phyloP scores from a whole-genome alignment of 1,140 invertebrate genomes.

The Carposina sasakii region DNA sequence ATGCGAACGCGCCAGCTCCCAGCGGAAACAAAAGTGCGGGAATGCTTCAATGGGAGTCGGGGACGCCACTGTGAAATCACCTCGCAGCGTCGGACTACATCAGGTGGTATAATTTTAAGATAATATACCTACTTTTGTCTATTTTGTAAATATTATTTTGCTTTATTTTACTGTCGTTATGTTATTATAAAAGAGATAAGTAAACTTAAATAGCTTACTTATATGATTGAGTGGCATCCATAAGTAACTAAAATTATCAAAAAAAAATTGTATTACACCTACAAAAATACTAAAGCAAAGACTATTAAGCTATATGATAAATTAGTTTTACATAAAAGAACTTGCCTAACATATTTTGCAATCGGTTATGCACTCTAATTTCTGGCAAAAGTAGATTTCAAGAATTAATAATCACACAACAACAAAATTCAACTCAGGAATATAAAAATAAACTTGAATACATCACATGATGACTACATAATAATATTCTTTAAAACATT shows the following conservation, averaged over 20 bases:
- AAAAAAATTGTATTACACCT: too few species aligned
- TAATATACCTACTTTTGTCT: background rate
- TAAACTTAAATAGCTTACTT: too few species aligned
- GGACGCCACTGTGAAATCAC: background rate
- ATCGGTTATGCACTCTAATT: too few species aligned
- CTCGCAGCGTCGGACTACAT: background rate
- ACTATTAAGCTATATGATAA: too few species aligned
- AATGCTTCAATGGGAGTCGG: background rate
- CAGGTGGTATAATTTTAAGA: background rate
- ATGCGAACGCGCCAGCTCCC: slow-evolving; percentile 21
- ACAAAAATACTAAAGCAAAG: too few species aligned
- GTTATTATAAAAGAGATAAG: background rate
- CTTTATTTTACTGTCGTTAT: background rate
- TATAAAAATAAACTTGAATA: background rate
- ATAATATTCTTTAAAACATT: background rate
- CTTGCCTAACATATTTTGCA: too few species aligned
- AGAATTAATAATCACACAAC: too few species aligned
- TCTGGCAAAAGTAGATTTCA: too few species aligned
- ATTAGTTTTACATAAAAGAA: too few species aligned
- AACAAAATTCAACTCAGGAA: background rate
- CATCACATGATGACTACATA: background rate
- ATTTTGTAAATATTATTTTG: background rate
- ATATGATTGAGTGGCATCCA: too few species aligned
- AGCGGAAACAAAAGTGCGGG: slow-evolving; percentile 34
- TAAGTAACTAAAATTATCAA: too few species aligned